Conservation (phyloP, 2,797 vertebrate genomes). For the Catharus ustulatus region DNA sequence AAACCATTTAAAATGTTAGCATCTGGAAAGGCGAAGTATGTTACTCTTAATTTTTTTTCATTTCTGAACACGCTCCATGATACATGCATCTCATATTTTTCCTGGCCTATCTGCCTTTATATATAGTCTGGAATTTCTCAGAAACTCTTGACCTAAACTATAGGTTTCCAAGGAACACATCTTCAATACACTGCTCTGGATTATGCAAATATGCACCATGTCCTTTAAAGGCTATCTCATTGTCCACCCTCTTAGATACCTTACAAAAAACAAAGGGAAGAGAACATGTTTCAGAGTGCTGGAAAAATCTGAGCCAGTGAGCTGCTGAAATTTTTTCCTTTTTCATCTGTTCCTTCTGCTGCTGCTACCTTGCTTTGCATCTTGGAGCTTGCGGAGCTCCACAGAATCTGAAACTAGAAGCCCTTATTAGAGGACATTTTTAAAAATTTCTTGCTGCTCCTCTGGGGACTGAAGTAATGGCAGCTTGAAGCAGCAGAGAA, state of each 20-base stretch:
- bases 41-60: neutral
- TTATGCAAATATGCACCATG: neutral
- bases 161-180: neutral
- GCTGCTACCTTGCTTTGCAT: constrained; percentile 39
- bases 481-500: constrained; percentile 77
- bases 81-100: neutral
- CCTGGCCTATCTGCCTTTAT: neutral
- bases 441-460: constrained; percentile 69
- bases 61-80: neutral
- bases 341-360: constrained; percentile 44
- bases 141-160: constrained; percentile 50
- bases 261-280: neutral
- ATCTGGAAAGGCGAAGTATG: neutral
- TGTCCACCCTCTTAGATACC: neutral
- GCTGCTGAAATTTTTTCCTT: neutral
- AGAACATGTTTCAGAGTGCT: neutral
- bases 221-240: neutral
- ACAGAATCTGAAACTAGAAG: constrained; percentile 75
- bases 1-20: neutral
- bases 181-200: neutral
- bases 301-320: constrained; percentile 29
- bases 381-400: constrained; percentile 66
- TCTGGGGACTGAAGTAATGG: constrained; percentile 78
- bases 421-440: constrained; percentile 74
- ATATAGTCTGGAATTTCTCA: constrained; percentile 46